Conservation (phyloP, 2,888 invertebrate genomes). For the Andrena fulva region DNA sequence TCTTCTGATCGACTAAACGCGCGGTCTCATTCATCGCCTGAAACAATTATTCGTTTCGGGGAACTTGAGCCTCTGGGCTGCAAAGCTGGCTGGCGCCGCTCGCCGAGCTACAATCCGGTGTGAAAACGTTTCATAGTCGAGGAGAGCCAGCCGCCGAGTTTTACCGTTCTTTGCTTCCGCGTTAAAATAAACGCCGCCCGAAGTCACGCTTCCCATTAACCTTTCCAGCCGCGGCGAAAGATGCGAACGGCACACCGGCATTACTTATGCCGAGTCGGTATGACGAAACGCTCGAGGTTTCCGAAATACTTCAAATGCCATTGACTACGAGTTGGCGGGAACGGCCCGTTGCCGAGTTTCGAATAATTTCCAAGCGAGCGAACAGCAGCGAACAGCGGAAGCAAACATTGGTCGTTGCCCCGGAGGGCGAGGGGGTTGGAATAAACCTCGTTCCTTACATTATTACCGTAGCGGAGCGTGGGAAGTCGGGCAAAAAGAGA, state of each 20-base stretch:
- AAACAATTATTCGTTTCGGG: conserved; percentile 24
- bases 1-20: conserved; percentile 12
- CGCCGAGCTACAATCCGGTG: not conserved
- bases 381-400: not conserved
- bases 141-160: not conserved
- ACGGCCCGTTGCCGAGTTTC: not conserved
- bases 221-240: not conserved
- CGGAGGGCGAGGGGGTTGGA: not conserved
- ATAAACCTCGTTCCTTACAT: conserved; percentile 42
- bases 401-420: conserved; percentile 5
- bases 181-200: not conserved
- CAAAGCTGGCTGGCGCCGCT: not conserved
- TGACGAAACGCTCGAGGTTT: conserved; percentile 1
- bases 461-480: conserved; percentile 5
- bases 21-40: conserved; percentile 63
- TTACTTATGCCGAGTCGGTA: conserved; percentile 15
- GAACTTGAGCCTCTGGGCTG: not conserved
- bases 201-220: conserved; percentile 11
- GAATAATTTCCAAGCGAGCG: not conserved
- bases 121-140: not conserved
- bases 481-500: conserved; percentile 11
- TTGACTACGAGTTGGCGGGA: not conserved
- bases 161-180: not conserved
- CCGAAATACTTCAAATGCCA: not conserved
- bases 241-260: not conserved